Base-by-base conservation (phyloP, 1,140 invertebrate genomes). In the Drosophila sproati region DNA sequence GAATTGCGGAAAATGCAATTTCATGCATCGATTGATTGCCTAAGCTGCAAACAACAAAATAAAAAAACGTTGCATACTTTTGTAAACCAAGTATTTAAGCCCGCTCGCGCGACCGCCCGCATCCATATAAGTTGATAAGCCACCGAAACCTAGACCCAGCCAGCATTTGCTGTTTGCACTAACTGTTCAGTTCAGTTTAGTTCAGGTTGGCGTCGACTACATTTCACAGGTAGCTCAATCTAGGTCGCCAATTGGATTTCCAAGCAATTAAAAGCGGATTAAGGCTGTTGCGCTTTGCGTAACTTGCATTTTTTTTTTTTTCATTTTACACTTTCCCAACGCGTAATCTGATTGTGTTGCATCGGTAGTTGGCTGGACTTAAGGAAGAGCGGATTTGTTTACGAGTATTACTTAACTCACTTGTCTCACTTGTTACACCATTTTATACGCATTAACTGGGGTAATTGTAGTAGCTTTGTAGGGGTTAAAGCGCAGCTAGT, bases 181-280 rank as follows among this genome's bases (percentile, higher is more conserved):
- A 50, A 59, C 51, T 50, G 45, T 66, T 72, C 48, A 8, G 39
- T 51, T 55, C 29, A 10, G 20, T 5, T 20, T 20, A 20, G 3
- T 32, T 48, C 20, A 20, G 20, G 20, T 20, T 20, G 20, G 20
- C 20, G 20, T 20, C 20, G 20, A 20, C 20, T 20, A 43, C 10
- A 59, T 20, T 20, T 20, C 35, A 8, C 68, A 64, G 78, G 73
- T 81, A 64, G 59, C 31, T 28, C 60, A 68, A 74, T 80, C 77
- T 83, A 70, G 85, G 85, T 83, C 85, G 77, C 67, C 83, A 89
- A 89, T 83, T 88, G 83, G 83, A 89, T 88, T 88, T 83, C 52
- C 57, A 85, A 70, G 80, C 85, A 88, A 88, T 88, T 88, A 88
- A 88, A 88, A 88, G 52, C 70, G 80, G 85, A 83, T 88, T 88